These are phyloP conservation scores for Lottia scabra DNA, from an alignment of 2,888 invertebrate genomes.

Conservation along the genomic window DNA sequence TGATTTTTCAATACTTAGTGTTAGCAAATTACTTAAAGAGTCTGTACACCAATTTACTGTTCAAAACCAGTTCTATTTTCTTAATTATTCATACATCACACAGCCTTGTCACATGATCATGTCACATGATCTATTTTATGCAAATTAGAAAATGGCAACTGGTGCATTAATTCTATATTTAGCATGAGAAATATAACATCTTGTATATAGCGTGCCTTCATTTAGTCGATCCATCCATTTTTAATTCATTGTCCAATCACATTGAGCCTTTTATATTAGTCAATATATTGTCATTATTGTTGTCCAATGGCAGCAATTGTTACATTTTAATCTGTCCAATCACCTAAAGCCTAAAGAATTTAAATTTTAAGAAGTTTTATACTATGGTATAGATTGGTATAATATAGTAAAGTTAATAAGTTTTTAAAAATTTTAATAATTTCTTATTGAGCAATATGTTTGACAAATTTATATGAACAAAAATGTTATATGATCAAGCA, in stretches of 20 bases:
- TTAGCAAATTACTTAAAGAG: too few species aligned
- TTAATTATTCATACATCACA: too few species aligned
- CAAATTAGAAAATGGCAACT: slow-evolving; percentile 1
- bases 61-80: too few species aligned
- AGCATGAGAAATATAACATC: neutral
- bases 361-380: too few species aligned
- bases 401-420: too few species aligned
- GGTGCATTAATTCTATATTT: slow-evolving; percentile 3
- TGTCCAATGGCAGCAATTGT: neutral
- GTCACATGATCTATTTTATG: neutral
- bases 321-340: neutral
- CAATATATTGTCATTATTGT: neutral
- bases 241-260: slow-evolving; percentile 1
- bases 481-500: too few species aligned
- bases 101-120: neutral
- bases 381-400: too few species aligned
- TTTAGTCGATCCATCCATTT: neutral
- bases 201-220: slow-evolving; percentile 6
- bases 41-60: too few species aligned
- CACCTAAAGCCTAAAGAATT: neutral
- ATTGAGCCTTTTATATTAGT: neutral
- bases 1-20: too few species aligned
- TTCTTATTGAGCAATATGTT: too few species aligned
- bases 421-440: too few species aligned
- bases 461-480: too few species aligned